These are phyloP conservation scores for Marronus borbonicus DNA, from an alignment of 2,888 invertebrate species.

Conservation along the genomic window DNA sequence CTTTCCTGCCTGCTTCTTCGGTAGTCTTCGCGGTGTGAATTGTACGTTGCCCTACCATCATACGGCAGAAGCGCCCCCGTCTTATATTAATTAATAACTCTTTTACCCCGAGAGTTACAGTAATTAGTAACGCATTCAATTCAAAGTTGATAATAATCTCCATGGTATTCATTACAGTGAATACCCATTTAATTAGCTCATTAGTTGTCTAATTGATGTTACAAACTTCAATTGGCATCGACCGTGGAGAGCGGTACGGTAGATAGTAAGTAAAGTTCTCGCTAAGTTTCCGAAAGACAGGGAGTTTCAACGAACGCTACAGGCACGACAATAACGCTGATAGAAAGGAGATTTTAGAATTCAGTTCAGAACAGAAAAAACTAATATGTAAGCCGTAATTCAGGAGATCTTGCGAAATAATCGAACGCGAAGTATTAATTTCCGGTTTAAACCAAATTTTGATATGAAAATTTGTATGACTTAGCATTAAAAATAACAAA, in stretches of 20 bases:
- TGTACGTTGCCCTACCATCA: conserved; percentile 23
- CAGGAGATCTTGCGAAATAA: too few species aligned
- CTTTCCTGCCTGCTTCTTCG: conserved; percentile 19
- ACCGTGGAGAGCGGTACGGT: conserved; percentile 30
- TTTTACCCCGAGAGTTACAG: conserved; percentile 55
- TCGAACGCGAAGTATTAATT: too few species aligned
- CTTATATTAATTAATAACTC: conserved; percentile 52
- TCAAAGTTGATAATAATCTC: conserved; percentile 64
- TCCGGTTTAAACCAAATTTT: too few species aligned
- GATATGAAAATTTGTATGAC: too few species aligned
- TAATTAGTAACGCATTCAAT: conserved; percentile 64
- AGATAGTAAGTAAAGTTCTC: conserved; percentile 54
- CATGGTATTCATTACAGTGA: conserved; percentile 71
- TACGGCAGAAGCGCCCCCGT: conserved; percentile 38
- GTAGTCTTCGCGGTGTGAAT: conserved; percentile 23
- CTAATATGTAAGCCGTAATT: too few species aligned
- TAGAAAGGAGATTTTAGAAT: conserved; percentile 12
- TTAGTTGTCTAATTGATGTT: conserved; percentile 72
- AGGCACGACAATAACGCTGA: conserved; percentile 1
- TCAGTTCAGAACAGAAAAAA: too few species aligned
- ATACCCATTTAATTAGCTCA: conserved; percentile 73
- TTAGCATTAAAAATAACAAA: too few species aligned
- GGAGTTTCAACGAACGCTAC: conserved; percentile 14
- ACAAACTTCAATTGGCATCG: conserved; percentile 64
- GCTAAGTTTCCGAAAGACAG: conserved; percentile 51